Base-by-base conservation (phyloP, 2,888 invertebrate species). In the Heteromurus nitidus region DNA sequence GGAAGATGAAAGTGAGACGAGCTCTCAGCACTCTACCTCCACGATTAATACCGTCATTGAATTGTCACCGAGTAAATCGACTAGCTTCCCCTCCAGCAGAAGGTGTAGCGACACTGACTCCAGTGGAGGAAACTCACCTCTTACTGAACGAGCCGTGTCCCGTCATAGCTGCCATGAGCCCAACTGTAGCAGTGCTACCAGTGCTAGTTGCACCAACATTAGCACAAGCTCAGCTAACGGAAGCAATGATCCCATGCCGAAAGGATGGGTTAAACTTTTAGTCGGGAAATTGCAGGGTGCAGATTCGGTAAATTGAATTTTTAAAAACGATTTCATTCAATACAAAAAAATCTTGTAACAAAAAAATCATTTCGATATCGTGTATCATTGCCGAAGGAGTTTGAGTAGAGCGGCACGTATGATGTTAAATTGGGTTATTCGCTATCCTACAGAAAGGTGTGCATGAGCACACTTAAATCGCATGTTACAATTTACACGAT, bases 241-340 rank as follows among this genome's bases (percentile, higher is more conserved):
- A 13, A 47, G n/a, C n/a, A 47, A 42, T 64, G 9, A n/a, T 28
- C 84, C 88, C 22, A 84, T 88, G 83, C 87, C 89, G 26, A 88
- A 92, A 89, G 92, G 92, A 87, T 94, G 94, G 94, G 94, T 94
- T 0, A 93, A 93, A 88, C 93, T 94, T 87, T 93, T 94, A 87
- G 93, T 94, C 16, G 93, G 93, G 86, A 92, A 93, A 90, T 92
- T 94, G 88, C 93, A 94, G 86, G 88, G 87, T 13, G 87, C 77
- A 67, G 82, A 62, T 7, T 30, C 31, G 64, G n/a, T 64, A 55
- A 75, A 67, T 58, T 69, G 28, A 74, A 72, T 31, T 67, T n/a
- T n/a, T n/a, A n/a, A n/a, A n/a, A n/a, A n/a, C n/a, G n/a, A n/a
- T n/a, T n/a, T n/a, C n/a, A n/a, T n/a, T n/a, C n/a, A n/a, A n/a